Evolutionary conservation across 2,113 vertebrate genomes (phyloP).

Genomic region (Telmatochromis sp.): DNA sequence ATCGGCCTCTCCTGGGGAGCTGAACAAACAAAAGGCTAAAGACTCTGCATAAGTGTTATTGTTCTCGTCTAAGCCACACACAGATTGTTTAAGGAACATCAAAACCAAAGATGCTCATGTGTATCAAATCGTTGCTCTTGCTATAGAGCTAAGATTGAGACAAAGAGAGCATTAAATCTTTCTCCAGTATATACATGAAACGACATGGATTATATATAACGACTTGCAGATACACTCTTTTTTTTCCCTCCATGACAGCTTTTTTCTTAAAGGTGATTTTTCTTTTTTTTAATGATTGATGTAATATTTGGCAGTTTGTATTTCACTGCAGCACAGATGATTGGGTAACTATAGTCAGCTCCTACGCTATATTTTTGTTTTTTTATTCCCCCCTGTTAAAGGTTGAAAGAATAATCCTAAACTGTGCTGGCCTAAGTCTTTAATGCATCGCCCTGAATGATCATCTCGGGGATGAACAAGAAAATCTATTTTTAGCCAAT

Average conservation of each 20-base stretch:
- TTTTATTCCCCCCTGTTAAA: neutral
- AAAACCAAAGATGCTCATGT: neutral
- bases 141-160: neutral
- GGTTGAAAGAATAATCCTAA: neutral
- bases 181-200: neutral
- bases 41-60: constrained; percentile 11
- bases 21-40: constrained; percentile 10
- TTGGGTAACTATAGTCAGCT: neutral
- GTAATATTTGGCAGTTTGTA: neutral
- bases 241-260: neutral
- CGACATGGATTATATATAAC: neutral
- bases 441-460: neutral
- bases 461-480: neutral
- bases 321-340: neutral
- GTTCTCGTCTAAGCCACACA: constrained; percentile 29
- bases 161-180: neutral
- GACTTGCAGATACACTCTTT: neutral
- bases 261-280: neutral
- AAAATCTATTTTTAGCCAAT: neutral
- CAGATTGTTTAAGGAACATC: constrained; percentile 22
- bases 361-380: neutral
- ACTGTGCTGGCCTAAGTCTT: neutral
- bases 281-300: neutral
- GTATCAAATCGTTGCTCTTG: constrained; percentile 2
- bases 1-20: constrained; percentile 25